Evolutionary conservation across 1,140 invertebrate species (phyloP), one percentile per base, ranked within the genome.

Genomic region (Augochlora pura): DNA sequence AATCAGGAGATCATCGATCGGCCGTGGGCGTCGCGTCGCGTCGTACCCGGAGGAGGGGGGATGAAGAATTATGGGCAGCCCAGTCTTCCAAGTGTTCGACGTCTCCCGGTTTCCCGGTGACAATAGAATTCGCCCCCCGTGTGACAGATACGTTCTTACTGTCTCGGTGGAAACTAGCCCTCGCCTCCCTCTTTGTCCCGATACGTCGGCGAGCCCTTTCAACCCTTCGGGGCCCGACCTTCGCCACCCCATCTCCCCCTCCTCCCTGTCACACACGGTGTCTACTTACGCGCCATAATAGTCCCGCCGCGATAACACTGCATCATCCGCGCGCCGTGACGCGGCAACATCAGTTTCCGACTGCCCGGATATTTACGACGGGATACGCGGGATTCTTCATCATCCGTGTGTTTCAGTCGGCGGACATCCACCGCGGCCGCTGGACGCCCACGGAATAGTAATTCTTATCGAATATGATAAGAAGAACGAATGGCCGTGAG

Each of bases 391-490:
- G 27, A 27, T 32, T n/a, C 46, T 57, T 75, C 73, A 32, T 75
- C 73, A n/a, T 27, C 49, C 21, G 32, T 54, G 73, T 75, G 42
- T 54, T 32, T 46, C 8, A 12, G 8, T 18, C 16, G 16, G 4
- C 49, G 3, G 5, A 52, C 49, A 49, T 14, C 16, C 8, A n/a
- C 21, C 7, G 21, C 38, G 32, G 16, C 18, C 16, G 32, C 25
- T 7, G 27, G 16, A n/a, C 38, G 39, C 18, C 12, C 49, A 54
- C 21, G 54, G 67, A 77, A 77, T 77, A 63, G 67, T 59, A 52
- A 63, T 54, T 63, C 68, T 23, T 69, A 49, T 63, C 76, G 59
- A 71, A 42, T 39, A 32, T 71, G 76, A 71, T 77, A 77, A 71
- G 76, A 42, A 62, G 27, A 71, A 77, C 46, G 57, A 63, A 77